phyloP scores from a whole-genome alignment of 2,113 vertebrate genomes.

The Cynoglossus semilaevis region DNA sequence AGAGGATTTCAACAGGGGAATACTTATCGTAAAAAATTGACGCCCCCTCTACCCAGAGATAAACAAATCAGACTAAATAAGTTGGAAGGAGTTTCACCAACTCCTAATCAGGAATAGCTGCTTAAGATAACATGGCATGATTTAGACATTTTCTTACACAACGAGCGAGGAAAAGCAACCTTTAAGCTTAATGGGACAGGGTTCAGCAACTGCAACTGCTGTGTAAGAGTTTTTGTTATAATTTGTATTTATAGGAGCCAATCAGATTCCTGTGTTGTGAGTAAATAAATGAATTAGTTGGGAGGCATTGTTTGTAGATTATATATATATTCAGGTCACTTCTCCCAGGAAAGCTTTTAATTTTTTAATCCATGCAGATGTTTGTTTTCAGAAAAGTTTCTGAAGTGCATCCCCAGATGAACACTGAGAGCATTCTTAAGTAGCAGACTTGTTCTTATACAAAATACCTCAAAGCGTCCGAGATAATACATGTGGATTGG shows the following conservation, averaged over 20 bases:
- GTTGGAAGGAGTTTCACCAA: slow-evolving; percentile 75
- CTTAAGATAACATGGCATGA: slow-evolving; percentile 76
- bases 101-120: slow-evolving; percentile 72
- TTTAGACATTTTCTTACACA: slow-evolving; percentile 74
- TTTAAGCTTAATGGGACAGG: slow-evolving; percentile 72
- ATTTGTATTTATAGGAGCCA: slow-evolving; percentile 75
- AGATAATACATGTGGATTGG: slow-evolving; percentile 84
- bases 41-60: slow-evolving; percentile 66
- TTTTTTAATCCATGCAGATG: slow-evolving; percentile 78
- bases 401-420: slow-evolving; percentile 76
- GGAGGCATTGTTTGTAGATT: slow-evolving; percentile 80
- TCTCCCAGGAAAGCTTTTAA: slow-evolving; percentile 73
- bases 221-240: slow-evolving; percentile 73
- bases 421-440: slow-evolving; percentile 80
- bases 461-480: slow-evolving; percentile 79
- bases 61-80: slow-evolving; percentile 77
- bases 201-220: slow-evolving; percentile 56
- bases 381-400: slow-evolving; percentile 79
- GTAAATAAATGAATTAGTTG: slow-evolving; percentile 72
- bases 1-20: slow-evolving; percentile 74
- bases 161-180: slow-evolving; percentile 66
- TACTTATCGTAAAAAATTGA: slow-evolving; percentile 65
- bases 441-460: slow-evolving; percentile 76
- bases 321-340: slow-evolving; percentile 78
- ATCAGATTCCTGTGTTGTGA: slow-evolving; percentile 67